Conservation (phyloP, 2,113 vertebrate species). For the Gallinago undulata region DNA sequence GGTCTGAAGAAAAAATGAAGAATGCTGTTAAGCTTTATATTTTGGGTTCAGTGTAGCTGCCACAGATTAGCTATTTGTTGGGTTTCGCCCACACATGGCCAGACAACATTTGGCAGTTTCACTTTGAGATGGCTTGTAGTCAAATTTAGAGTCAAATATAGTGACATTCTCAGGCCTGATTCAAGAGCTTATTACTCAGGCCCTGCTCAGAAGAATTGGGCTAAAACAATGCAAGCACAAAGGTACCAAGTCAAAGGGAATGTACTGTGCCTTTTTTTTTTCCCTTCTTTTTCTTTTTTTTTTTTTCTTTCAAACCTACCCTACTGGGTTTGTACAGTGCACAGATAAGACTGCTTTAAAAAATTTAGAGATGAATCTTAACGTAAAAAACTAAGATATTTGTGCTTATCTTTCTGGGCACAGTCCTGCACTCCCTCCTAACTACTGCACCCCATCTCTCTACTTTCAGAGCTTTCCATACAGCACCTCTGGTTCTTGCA, state of each 20-base stretch:
- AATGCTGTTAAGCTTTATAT: background rate
- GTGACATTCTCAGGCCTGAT: background rate
- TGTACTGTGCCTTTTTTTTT: background rate
- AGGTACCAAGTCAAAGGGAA: background rate
- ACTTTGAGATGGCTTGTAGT: background rate
- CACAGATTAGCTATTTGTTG: background rate
- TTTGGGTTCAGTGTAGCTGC: background rate
- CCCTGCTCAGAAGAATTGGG: background rate
- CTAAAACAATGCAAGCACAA: background rate
- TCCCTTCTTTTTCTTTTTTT: background rate
- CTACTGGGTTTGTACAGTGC: background rate
- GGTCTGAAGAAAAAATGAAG: background rate
- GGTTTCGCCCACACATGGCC: background rate
- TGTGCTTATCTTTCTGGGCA: background rate
- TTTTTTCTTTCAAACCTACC: background rate
- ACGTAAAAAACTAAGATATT: fast-evolving
- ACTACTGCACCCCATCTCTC: background rate
- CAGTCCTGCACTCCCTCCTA: background rate
- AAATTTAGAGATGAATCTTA: background rate
- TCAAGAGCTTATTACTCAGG: background rate
- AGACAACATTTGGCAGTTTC: background rate
- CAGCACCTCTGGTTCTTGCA: background rate
- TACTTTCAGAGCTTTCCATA: background rate
- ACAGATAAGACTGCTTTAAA: background rate
- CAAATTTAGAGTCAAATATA: background rate